phyloP scores from a whole-genome alignment of 2,888 invertebrate genomes.

The Diadromus collaris region DNA sequence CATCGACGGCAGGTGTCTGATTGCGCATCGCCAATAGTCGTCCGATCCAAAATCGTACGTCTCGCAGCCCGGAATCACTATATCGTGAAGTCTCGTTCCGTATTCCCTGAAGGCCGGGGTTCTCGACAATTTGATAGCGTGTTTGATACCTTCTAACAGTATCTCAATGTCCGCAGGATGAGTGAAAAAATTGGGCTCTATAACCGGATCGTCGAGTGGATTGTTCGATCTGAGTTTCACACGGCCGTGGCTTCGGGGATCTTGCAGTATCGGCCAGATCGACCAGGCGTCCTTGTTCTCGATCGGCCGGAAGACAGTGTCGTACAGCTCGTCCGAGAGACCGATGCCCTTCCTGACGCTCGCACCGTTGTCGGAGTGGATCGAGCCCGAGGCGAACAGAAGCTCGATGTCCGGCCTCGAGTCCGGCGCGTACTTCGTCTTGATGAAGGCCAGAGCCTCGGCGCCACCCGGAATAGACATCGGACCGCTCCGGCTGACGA shows the following conservation, averaged over 20 bases:
- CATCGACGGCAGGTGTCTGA: constrained; percentile 83
- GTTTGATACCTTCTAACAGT: constrained; percentile 82
- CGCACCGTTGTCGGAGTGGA: constrained; percentile 81
- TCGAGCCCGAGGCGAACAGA: constrained; percentile 80
- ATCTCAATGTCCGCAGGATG: constrained; percentile 81
- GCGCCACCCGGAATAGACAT: constrained; percentile 79
- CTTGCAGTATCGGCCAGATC: constrained; percentile 86
- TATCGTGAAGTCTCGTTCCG: constrained; percentile 77
- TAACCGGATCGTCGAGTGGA: constrained; percentile 87
- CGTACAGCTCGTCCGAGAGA: constrained; percentile 78
- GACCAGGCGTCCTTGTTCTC: constrained; percentile 80
- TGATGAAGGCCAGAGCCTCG: constrained; percentile 79
- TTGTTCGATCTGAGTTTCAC: constrained; percentile 86
- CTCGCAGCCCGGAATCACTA: constrained; percentile 83
- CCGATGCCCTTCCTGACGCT: constrained; percentile 75
- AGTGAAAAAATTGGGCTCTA: constrained; percentile 91
- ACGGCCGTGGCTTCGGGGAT: constrained; percentile 87
- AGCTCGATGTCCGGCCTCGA: constrained; percentile 79
- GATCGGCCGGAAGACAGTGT: constrained; percentile 79
- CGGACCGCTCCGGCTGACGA: constrained; percentile 75
- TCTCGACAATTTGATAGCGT: constrained; percentile 80
- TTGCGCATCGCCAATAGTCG: constrained; percentile 86
- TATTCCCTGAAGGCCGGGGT: constrained; percentile 81
- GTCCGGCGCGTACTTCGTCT: constrained; percentile 79
- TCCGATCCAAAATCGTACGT: constrained; percentile 81